These are phyloP conservation scores for Berghia stephanieae DNA, from an alignment of 1,140 invertebrate genomes.

Conservation along the genomic window DNA sequence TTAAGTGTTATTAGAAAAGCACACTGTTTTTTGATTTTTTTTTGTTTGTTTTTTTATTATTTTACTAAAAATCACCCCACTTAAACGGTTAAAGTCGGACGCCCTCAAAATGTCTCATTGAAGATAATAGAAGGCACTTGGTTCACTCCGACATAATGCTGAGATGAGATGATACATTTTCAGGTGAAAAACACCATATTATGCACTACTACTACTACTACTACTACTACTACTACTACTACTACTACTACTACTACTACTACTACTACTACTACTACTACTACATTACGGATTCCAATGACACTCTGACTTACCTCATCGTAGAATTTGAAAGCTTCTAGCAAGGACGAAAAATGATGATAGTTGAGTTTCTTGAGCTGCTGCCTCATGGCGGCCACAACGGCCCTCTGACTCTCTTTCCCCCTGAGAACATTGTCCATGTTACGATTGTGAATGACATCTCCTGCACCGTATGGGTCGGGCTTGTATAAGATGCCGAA, in stretches of 20 bases:
- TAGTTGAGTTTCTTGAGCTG: conserved; percentile 66
- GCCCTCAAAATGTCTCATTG: too few relatives aligned
- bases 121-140: too few relatives aligned
- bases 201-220: conserved; percentile 13
- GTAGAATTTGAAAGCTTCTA: conserved; percentile 63
- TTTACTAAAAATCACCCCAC: too few relatives aligned
- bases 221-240: conserved; percentile 38
- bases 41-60: too few relatives aligned
- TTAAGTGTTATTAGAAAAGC: too few relatives aligned
- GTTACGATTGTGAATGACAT: conserved; percentile 61
- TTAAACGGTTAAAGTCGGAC: too few relatives aligned
- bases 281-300: too few relatives aligned
- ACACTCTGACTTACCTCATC: conserved; percentile 65
- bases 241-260: conserved; percentile 39
- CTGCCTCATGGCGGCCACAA: conserved; percentile 63
- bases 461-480: conserved; percentile 63
- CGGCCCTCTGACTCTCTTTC: conserved; percentile 57
- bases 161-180: too few relatives aligned
- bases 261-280: conserved; percentile 37
- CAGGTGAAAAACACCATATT: too few relatives aligned
- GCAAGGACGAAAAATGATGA: conserved; percentile 61
- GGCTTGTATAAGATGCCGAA: conserved; percentile 63
- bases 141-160: too few relatives aligned
- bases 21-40: too few relatives aligned
- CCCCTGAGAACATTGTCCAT: conserved; percentile 58